Base-by-base conservation (phyloP, 2,888 invertebrate genomes). In the Malachius bipustulatus region DNA sequence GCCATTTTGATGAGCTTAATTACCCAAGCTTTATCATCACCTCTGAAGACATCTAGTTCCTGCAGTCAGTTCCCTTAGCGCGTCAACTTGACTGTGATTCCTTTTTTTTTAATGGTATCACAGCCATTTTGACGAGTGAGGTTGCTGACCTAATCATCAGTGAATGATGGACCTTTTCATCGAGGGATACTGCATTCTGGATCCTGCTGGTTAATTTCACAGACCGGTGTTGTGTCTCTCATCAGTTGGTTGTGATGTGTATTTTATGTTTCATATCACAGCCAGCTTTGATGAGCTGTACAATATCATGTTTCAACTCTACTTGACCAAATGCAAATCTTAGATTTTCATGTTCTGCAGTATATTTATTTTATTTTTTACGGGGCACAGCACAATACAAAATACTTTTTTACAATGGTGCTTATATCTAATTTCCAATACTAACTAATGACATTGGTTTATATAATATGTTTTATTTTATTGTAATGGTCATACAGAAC, bases 241-340 rank as follows among this genome's bases (percentile, higher is more conserved):
- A 75, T 87, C 83, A 87, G 82, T 81, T 84, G 84, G 82, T 69
- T 84, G 87, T 85, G 69, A 73, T 79, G 73, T 87, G 85, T 74
- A n/a, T n/a, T 59, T 54, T 51, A 60, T 58, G 56, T 51, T 54
- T 70, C 85, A 85, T 88, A 89, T 89, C 88, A 88, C 89, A 90
- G 89, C 88, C 88, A 89, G 90, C 89, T 89, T 91, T 89, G 88
- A 88, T 88, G 88, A 89, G 87, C 87, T 82, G 54, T 63, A 65
- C 63, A 64, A 59, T 62, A 61, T 58, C 11, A 4, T n/a, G n/a
- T n/a, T n/a, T n/a, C n/a, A n/a, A n/a, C n/a, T n/a, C n/a, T n/a
- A n/a, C n/a, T n/a, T n/a, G n/a, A n/a, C n/a, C n/a, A n/a, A n/a
- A n/a, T n/a, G n/a, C n/a, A n/a, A n/a, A n/a, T n/a, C n/a, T n/a